phyloP scores from a whole-genome alignment of 2,113 vertebrate species.

The Syngnathoides biaculeatus region DNA sequence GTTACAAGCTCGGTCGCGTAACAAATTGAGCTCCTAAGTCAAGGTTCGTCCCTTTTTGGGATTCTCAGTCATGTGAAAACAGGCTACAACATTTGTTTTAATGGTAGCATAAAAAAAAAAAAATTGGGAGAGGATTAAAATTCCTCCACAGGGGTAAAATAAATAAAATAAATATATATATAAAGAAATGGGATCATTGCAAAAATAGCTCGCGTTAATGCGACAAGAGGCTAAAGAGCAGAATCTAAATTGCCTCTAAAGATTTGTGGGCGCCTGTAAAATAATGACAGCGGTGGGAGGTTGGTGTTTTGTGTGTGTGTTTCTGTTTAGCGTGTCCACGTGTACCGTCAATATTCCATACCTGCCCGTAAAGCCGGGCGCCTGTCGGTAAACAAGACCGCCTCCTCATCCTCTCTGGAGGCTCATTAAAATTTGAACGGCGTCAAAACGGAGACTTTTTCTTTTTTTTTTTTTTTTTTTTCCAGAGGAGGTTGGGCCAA shows the following conservation, averaged over 20 bases:
- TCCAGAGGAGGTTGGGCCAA: conserved; percentile 1
- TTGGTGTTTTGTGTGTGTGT: conserved; percentile 5
- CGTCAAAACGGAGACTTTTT: conserved; percentile 28
- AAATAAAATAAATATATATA: too few relatives aligned
- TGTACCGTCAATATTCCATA: conserved; percentile 35
- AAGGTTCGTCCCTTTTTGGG: too few relatives aligned
- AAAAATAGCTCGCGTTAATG: neutral
- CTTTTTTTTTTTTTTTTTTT: neutral
- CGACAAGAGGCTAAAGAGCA: conserved; percentile 7
- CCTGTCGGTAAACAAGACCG: conserved; percentile 40
- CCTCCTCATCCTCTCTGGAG: conserved; percentile 55
- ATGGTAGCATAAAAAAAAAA: conserved; percentile 7
- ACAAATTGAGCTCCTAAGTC: too few relatives aligned
- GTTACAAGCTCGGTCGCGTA: too few relatives aligned
- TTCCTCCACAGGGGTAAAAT: neutral
- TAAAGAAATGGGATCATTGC: conserved; percentile 1
- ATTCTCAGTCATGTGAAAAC: neutral
- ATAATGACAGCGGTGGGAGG: neutral
- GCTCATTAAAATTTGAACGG: conserved; percentile 61
- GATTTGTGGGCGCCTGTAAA: conserved; percentile 2
- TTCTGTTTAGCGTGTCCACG: neutral
- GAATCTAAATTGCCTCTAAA: conserved; percentile 13
- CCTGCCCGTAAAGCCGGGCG: conserved; percentile 30
- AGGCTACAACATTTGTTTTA: neutral
- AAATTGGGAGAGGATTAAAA: neutral